Evolutionary conservation across 2,113 vertebrate genomes (phyloP), one percentile per base, ranked within the genome.

Genomic region (Tachuris rubrigastra): DNA sequence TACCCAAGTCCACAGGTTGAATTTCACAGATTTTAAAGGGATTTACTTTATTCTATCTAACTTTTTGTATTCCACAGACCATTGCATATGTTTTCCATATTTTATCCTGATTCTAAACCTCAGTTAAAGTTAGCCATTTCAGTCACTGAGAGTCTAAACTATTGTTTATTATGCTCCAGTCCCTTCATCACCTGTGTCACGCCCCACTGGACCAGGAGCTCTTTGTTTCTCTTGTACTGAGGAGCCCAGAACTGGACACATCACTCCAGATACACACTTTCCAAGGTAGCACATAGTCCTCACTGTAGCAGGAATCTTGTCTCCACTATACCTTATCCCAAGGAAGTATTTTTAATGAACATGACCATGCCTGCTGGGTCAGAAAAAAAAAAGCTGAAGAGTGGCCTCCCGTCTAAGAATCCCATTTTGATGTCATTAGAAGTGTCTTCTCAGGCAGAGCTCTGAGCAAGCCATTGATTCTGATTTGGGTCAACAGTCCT

Each of bases 171-270:
- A 44, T 50, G 35, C 17, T 65, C 42, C 58, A 14, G 18, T 0
- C 4, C 31, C 33, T 52, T 37, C 50, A 8, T 7, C 33, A 10
- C 1, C 58, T 66, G 8, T 21, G 19, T 1, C 0, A 30, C 20
- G 9, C 30, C 35, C 31, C 17, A 14, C 28, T 24, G 23, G 31
- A 16, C 4, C 52, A 39, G 37, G 37, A 52, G 15, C 19, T 67
- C 12, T 33, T 0, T 10, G 1, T 14, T 37, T 9, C 35, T 56
- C 42, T 10, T 14, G 10, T 46, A 7, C 39, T 25, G 28, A 89
- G 0, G n/a, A n/a, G 16, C 10, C 19, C 53, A 83, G 62, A 31
- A 1, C 9, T 9, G 55, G 62, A 35, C 44, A 56, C 44, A 44
- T 23, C 8, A 16, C 11, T 31, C 0, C 24, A 55, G 11, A 55